Conservation (phyloP, 1,140 invertebrate species). For the Drosophila truncata region DNA sequence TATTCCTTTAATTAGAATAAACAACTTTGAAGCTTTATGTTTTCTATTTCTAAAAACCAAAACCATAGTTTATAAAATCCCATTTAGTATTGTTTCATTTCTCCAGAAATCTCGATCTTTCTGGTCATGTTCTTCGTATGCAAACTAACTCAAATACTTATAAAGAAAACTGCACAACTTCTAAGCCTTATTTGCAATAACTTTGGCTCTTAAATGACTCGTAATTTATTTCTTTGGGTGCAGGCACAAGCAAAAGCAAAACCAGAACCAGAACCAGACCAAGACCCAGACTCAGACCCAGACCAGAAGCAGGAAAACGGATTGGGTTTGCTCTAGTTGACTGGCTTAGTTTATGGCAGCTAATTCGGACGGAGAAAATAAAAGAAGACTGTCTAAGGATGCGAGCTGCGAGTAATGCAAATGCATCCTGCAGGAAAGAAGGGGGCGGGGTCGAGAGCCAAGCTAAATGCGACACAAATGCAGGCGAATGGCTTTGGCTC, state of each 20-base stretch:
- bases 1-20: no score
- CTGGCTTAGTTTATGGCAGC: constrained; percentile 72
- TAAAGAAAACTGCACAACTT: not conserved
- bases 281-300: not conserved
- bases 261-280: constrained; percentile 1
- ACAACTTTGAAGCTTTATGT: not conserved
- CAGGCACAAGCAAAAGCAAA: not conserved
- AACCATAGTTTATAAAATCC: not conserved
- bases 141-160: not conserved
- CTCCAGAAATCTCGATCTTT: not conserved
- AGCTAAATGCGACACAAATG: constrained; percentile 53
- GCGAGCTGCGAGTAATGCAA: constrained; percentile 67
- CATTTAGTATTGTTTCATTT: not conserved
- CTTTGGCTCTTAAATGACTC: not conserved
- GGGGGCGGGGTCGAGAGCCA: constrained; percentile 9
- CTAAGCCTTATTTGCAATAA: not conserved
- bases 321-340: constrained; percentile 49
- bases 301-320: constrained; percentile 38
- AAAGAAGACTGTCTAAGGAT: constrained; percentile 76
- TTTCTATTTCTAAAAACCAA: not conserved
- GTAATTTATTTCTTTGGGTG: constrained; percentile 10
- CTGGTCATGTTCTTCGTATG: not conserved
- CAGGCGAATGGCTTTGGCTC: constrained; percentile 42
- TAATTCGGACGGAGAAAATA: constrained; percentile 76
- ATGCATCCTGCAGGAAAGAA: constrained; percentile 35